Conservation (phyloP, 1,140 invertebrate species). For the Psilanteris sp. region DNA sequence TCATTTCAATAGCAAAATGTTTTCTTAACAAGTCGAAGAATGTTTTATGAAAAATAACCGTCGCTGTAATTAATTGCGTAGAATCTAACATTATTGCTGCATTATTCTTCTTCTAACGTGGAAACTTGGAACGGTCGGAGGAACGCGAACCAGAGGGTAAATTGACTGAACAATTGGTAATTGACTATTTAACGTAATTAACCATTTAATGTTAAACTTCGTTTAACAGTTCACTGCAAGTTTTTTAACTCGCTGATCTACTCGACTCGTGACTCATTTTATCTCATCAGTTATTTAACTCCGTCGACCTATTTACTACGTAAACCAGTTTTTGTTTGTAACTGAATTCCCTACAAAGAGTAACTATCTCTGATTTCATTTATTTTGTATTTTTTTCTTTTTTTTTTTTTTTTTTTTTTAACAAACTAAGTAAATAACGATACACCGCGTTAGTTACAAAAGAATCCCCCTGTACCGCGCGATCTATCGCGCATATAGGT, state of each 20-base stretch:
- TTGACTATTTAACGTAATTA: slow-evolving; percentile 12
- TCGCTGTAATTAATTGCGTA: neutral
- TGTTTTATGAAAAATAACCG: neutral
- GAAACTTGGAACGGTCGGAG: neutral
- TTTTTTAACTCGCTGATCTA: neutral
- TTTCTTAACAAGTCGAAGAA: neutral
- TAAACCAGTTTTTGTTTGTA: slow-evolving; percentile 21
- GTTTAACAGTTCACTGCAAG: slow-evolving; percentile 1
- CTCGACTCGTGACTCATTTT: slow-evolving; percentile 7
- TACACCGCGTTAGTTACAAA: slow-evolving; percentile 5
- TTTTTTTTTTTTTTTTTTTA: no score
- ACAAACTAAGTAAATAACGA: slow-evolving; percentile 20
- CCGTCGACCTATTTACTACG: slow-evolving; percentile 3
- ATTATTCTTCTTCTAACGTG: slow-evolving; percentile 1
- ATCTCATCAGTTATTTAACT: slow-evolving; percentile 16
- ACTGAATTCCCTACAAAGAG: slow-evolving; percentile 8
- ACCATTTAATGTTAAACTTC: slow-evolving; percentile 9
- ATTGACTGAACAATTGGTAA: slow-evolving; percentile 9
- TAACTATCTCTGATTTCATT: slow-evolving; percentile 17
- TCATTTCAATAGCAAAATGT: neutral
- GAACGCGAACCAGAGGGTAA: neutral
- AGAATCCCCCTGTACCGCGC: neutral
- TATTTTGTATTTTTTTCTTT: no score
- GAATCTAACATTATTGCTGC: neutral
- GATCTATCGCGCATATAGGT: neutral